Evolutionary conservation across 2,113 vertebrate genomes (phyloP), one percentile per base, ranked within the genome.

Genomic region (Octodon degus): DNA sequence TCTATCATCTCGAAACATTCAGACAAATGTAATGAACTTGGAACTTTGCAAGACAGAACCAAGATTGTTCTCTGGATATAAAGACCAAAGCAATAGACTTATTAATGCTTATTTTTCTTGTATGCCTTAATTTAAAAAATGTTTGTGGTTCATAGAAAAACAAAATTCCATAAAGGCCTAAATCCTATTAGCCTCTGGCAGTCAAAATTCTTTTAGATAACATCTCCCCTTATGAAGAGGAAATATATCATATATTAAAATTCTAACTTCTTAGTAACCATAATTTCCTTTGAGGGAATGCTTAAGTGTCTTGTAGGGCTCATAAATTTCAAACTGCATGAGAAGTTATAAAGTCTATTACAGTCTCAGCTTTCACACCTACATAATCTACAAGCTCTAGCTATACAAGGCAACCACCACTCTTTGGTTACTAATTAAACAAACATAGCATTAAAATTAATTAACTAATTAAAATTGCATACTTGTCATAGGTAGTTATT

Each of bases 11-110:
- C 62, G 0, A 94, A 97, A 93, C 95, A 81, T 86, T 92, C 94
- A 98, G 97, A 98, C 97, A 97, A 98, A 98, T 98, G 97, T 97
- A 92, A 91, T n/a, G 92, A 89, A 89, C 97, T 92, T 82, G 30
- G 74, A 94, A 84, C 95, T 85, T 87, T 37, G 34, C 60, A 70
- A 81, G 96, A 97, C 90, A 97, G 90, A 95, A 82, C 86, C 1
- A 12, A 96, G 97, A 96, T 79, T 94, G 95, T 93, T 94, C 80
- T 34, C 63, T 34, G 97, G 95, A 94, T 90, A 90, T 40, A 90
- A 90, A 97, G 93, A 95, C 96, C 92, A 89, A 89, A 97, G 90
- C 93, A 74, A 80, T 83, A 47, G 85, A 60, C 87, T 68, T 87
- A 96, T 94, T 63, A 72, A 88, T 96, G 94, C 93, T 95, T 90